Evolutionary conservation across 2,888 invertebrate species (phyloP).

Genomic region (Trichacis sp.): DNA sequence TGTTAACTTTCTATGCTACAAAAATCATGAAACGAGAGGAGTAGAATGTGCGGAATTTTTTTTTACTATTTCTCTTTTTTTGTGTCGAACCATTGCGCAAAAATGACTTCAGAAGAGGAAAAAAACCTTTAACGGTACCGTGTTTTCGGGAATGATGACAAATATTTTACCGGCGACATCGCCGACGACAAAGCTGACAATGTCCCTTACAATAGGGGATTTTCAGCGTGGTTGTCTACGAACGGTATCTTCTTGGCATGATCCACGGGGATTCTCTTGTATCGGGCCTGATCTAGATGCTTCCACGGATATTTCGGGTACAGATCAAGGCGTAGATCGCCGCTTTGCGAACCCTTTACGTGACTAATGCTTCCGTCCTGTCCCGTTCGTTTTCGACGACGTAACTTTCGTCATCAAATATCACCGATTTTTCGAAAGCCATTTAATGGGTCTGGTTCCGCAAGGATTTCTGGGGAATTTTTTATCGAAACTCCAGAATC

Average conservation of each 20-base stretch:
- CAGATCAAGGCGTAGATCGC: constrained; percentile 48
- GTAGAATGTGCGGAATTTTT: too few species aligned
- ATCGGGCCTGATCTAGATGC: constrained; percentile 58
- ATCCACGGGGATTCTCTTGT: constrained; percentile 57
- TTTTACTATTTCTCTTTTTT: too few species aligned
- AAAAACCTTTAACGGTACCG: too few species aligned
- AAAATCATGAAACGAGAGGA: too few species aligned
- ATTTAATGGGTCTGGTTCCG: too few species aligned
- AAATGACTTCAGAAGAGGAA: too few species aligned
- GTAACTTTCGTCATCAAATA: too few species aligned
- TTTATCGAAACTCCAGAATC: too few species aligned
- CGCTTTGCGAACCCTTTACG: constrained; percentile 24
- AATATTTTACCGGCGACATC: constrained; percentile 42
- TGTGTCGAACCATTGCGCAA: too few species aligned
- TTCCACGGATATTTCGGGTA: constrained; percentile 46
- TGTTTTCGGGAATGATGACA: too few species aligned
- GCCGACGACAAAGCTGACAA: constrained; percentile 43
- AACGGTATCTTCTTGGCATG: constrained; percentile 51
- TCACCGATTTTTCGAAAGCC: neutral
- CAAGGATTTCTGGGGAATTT: too few species aligned
- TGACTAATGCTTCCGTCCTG: neutral
- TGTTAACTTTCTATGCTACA: too few species aligned
- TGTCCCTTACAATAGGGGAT: constrained; percentile 52
- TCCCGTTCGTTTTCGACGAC: neutral
- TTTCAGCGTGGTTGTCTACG: constrained; percentile 55